Base-by-base conservation (phyloP, 2,888 invertebrate genomes). In the Tipula lateralis region DNA sequence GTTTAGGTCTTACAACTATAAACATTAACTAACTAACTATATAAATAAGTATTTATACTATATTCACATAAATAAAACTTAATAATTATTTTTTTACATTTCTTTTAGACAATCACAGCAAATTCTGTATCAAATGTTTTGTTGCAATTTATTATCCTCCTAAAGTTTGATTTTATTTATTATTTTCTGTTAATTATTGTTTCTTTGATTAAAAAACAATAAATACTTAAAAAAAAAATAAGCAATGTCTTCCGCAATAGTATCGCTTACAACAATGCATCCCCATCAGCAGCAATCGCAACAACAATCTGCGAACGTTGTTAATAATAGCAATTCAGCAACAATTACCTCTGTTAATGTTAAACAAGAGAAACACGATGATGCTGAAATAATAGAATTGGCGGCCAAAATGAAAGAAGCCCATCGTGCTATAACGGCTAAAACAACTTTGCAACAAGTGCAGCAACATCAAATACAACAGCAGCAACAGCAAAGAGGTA, bases 321-420 rank as follows among this genome's bases (percentile, higher is more conserved):
- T 66, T 0, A 66, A 66, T 66, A 66, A 44, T n/a, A 44, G n/a
- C 7, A 80, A 82, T 32, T 32, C 85, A 3, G 85, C 85, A 9
- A 84, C 84, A 50, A 83, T 83, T 19, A 19, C 83, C 7, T 34
- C 83, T 9, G 34, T 83, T 4, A 88, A 87, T 6, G 89, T 90
- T 3, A 90, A 90, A 85, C 89, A 90, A 86, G 90, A 90, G 86
- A 88, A 90, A 1, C 89, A 89, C 85, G 96, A 96, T 92, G 96
- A 96, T 90, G 95, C 95, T 87, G 96, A 97, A 91, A 96, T 96
- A 88, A 92, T 94, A 88, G 96, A 95, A 90, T 89, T 96, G 91
- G 96, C 96, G 87, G 95, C 95, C 88, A 96, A 96, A 91, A 94
- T 97, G 94, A 93, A 94, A 90, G 96, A 96, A 91, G 94, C 94